phyloP scores from a whole-genome alignment of 2,113 vertebrate species.

The Anhinga anhinga region DNA sequence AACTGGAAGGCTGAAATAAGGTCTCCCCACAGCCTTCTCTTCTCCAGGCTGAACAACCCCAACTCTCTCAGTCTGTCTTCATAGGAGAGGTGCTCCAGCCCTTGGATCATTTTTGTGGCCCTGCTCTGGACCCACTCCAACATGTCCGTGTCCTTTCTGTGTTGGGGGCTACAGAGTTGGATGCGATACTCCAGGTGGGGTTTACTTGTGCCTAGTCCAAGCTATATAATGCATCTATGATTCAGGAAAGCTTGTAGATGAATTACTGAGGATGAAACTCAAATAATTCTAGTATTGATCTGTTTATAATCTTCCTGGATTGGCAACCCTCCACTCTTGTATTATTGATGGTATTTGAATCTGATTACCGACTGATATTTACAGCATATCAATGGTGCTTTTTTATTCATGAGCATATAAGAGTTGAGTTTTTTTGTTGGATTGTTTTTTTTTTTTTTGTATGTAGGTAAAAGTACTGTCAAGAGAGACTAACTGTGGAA shows the following conservation, averaged over 20 bases:
- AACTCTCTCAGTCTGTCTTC: too few species aligned
- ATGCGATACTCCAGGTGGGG: too few species aligned
- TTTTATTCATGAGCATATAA: neutral
- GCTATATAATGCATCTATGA: neutral
- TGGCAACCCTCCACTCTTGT: neutral
- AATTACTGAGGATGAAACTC: neutral
- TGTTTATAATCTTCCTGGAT: neutral
- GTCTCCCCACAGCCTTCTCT: too few species aligned
- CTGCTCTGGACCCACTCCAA: too few species aligned
- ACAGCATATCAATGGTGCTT: neutral
- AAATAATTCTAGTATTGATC: neutral
- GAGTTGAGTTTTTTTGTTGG: neutral
- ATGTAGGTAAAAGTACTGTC: neutral
- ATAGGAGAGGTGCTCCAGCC: too few species aligned
- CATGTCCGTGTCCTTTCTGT: too few species aligned
- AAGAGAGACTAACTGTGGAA: neutral
- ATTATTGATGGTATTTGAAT: neutral
- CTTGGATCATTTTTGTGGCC: too few species aligned
- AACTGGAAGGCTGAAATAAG: too few species aligned
- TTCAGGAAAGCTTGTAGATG: neutral
- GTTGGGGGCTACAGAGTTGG: too few species aligned
- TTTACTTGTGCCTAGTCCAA: neutral
- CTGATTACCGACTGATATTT: neutral
- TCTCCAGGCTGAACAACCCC: too few species aligned
- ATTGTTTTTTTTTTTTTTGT: too few species aligned